Conservation (phyloP, 2,797 vertebrate genomes). For the Pseudochaenichthys georgianus region DNA sequence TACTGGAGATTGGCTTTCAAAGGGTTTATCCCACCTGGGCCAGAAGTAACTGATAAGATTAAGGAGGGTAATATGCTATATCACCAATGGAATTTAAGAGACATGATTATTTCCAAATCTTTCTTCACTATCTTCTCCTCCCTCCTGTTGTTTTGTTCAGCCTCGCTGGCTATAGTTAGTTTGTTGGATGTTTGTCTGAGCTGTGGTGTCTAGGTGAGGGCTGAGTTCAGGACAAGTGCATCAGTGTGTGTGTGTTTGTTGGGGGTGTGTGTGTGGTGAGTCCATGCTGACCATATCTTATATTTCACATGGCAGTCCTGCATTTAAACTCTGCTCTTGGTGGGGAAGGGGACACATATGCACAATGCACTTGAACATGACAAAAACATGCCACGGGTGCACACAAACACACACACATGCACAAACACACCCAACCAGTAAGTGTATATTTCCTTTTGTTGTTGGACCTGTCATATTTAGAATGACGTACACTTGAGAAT, state of each 20-base stretch:
- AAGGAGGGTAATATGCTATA: constrained; percentile 57
- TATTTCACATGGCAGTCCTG: constrained; percentile 50
- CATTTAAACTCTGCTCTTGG: constrained; percentile 30
- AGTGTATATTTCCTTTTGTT: background rate
- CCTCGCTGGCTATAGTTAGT: constrained; percentile 46
- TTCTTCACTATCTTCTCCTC: constrained; percentile 68
- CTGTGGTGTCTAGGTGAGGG: constrained; percentile 50
- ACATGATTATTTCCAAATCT: constrained; percentile 69
- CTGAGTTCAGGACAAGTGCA: constrained; percentile 77
- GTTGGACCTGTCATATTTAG: background rate
- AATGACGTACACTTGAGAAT: background rate
- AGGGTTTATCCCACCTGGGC: constrained; percentile 75
- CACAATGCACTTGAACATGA: constrained; percentile 21
- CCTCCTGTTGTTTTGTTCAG: constrained; percentile 58
- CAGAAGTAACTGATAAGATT: constrained; percentile 78
- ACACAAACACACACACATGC: background rate
- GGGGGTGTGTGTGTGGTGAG: constrained; percentile 3
- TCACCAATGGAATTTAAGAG: constrained; percentile 75
- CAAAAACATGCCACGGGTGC: constrained; percentile 9
- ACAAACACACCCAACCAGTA: background rate
- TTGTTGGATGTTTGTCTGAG: constrained; percentile 58
- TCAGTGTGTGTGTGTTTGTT: constrained; percentile 21
- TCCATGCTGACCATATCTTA: constrained; percentile 43
- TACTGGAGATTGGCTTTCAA: constrained; percentile 59
- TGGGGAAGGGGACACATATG: background rate